A percentile compares a stretch with the other conserved stretches of the same genome.
These are phyloP conservation scores for Falco columbarius DNA, from an alignment of 2,797 vertebrate species.

Conservation along the genomic window DNA sequence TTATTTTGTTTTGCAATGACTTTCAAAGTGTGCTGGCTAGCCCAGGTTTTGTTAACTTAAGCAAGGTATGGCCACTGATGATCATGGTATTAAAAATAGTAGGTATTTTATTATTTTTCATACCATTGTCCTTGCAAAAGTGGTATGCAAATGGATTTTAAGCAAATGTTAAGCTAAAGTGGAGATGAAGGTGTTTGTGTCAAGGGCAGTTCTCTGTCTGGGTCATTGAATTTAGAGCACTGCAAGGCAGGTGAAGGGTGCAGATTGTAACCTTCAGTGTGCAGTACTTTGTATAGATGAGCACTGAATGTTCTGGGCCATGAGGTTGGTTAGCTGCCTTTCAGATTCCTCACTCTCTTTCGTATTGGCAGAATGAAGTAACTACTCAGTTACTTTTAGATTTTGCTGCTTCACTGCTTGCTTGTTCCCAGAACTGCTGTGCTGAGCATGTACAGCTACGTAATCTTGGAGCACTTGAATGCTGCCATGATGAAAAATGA, in stretches of 20 bases:
- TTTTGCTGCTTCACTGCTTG: not conserved
- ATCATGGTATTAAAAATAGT: not conserved
- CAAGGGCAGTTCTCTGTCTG: not conserved
- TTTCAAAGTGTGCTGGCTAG: not conserved
- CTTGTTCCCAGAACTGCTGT: not conserved
- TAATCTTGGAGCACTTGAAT: not conserved
- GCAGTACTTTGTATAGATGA: not conserved
- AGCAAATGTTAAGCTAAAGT: not conserved
- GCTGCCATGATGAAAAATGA: not conserved
- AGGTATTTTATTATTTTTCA: not conserved
- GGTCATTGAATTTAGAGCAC: not conserved
- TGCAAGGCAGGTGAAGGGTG: not conserved
- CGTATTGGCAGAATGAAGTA: not conserved
- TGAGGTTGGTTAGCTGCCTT: not conserved
- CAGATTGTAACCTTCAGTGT: not conserved
- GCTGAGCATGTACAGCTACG: accelerated
- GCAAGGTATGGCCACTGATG: not conserved
- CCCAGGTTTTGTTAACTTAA: not conserved
- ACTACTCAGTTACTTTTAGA: not conserved
- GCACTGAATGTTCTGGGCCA: not conserved
- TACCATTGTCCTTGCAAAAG: not conserved
- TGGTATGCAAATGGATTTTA: not conserved
- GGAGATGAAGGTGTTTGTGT: not conserved
- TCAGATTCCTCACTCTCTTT: not conserved
- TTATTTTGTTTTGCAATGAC: not conserved